Base-by-base conservation (phyloP, 2,113 vertebrate genomes). In the Panthera leo region DNA sequence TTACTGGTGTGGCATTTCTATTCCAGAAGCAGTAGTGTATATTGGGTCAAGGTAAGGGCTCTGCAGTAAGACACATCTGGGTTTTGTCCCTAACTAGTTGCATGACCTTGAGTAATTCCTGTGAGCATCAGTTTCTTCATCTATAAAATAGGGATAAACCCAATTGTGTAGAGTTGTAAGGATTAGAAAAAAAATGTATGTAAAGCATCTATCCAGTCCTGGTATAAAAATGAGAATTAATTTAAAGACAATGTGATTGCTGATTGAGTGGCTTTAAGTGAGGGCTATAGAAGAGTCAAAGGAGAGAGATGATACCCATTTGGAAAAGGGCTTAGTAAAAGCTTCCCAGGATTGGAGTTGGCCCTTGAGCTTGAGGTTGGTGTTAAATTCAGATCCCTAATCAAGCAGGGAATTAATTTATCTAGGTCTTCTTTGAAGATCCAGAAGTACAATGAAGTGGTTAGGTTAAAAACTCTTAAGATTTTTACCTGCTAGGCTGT, bases 81-180 rank as follows among this genome's bases (percentile, higher is more conserved):
- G 18, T 83, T 95, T 92, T 86, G 45, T 89, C 27, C 51, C 58
- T 71, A 76, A 39, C 23, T 91, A 45, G 14, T 79, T 61, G 31
- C 21, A 42, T 70, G n/a, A 36, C 27, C 31, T 53, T 91, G 53
- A 29, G 15, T 84, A 92, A n/a, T 23, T 5, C 61, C 61, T 90
- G 42, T 29, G 39, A 84, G 27, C 12, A 55, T 83, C 68, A 67
- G 16, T 94, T 92, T 95, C 51, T 58, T 53, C 61, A 84, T 39
- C 53, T 79, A 12, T 67, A 78, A 92, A 85, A 68, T 39, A 85
- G 51, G 9, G 45, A 58, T 78, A 94, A 94, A 51, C 3, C 12
- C 16, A 91, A 7, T 65, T 96, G 91, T 92, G 27, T 36, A 92
- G 75, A 89, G 39, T 68, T 95, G 29, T 86, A 36, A 96, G 80